Evolutionary conservation across 1,140 invertebrate genomes (phyloP).

Genomic region (Aradophagus sp.): DNA sequence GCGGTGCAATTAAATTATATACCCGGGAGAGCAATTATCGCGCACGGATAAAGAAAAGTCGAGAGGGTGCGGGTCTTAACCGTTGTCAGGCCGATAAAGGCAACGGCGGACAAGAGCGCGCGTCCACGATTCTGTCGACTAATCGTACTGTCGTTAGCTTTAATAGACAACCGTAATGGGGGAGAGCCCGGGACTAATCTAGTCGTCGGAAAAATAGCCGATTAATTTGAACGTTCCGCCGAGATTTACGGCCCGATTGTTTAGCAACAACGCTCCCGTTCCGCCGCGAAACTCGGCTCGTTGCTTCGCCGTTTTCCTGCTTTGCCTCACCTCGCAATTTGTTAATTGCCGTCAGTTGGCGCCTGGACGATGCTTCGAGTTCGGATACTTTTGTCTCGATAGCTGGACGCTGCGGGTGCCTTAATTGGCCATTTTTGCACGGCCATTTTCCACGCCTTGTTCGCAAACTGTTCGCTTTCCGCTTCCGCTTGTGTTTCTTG

Average conservation of each 20-base stretch:
- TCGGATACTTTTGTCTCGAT: too few relatives aligned
- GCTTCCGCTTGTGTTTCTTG: too few relatives aligned
- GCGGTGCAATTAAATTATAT: constrained; percentile 51
- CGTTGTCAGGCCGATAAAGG: constrained; percentile 39
- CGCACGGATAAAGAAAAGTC: constrained; percentile 40
- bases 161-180: constrained; percentile 36
- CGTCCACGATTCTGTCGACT: constrained; percentile 26
- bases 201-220: constrained; percentile 22
- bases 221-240: constrained; percentile 44
- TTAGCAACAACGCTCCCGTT: constrained; percentile 14
- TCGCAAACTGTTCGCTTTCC: too few relatives aligned
- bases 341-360: constrained; percentile 15
- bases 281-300: constrained; percentile 11
- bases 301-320: constrained; percentile 4
- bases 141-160: constrained; percentile 37
- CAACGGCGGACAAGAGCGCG: constrained; percentile 6
- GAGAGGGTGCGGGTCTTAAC: constrained; percentile 32
- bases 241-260: constrained; percentile 33
- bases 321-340: constrained; percentile 3
- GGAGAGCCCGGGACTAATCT: constrained; percentile 22
- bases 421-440: too few relatives aligned
- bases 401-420: too few relatives aligned
- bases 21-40: constrained; percentile 49
- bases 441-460: too few relatives aligned
- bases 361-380: too few relatives aligned